phyloP scores from a whole-genome alignment of 1,140 invertebrate genomes.

The Bilobella aurantiaca region DNA sequence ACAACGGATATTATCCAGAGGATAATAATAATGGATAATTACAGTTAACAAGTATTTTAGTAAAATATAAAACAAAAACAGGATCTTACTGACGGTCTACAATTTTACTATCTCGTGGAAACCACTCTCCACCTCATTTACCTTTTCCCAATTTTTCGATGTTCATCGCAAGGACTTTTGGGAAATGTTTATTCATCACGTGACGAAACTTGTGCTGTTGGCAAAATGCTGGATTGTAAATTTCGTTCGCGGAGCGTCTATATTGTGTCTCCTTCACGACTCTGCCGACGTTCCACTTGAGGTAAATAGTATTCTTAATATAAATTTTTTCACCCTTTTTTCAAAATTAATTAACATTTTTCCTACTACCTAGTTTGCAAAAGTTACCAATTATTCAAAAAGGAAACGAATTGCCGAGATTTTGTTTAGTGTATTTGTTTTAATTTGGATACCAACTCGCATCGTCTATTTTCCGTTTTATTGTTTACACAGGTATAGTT shows the following conservation, averaged over 20 bases:
- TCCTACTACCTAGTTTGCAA: constrained; percentile 56
- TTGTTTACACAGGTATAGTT: constrained; percentile 60
- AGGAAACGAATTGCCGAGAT: constrained; percentile 74
- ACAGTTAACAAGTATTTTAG: neutral
- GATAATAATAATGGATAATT: too few species aligned
- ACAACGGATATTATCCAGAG: too few species aligned
- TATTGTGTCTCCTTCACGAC: constrained; percentile 90
- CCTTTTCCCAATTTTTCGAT: constrained; percentile 80
- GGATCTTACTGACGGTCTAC: constrained; percentile 50
- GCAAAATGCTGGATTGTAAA: constrained; percentile 90
- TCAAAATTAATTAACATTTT: constrained; percentile 7
- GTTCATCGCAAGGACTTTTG: constrained; percentile 89
- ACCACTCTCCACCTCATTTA: constrained; percentile 91
- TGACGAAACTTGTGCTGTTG: constrained; percentile 80
- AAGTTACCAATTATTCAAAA: constrained; percentile 81
- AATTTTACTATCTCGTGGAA: constrained; percentile 92
- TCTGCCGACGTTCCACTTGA: constrained; percentile 90
- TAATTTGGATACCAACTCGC: constrained; percentile 76
- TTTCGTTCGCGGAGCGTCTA: constrained; percentile 76
- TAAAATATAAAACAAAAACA: neutral
- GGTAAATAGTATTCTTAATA: constrained; percentile 41
- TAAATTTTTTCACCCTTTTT: constrained; percentile 28
- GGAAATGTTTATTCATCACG: constrained; percentile 97
- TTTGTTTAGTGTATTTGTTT: constrained; percentile 74
- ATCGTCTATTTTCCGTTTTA: constrained; percentile 75